These are phyloP conservation scores for Andricus curvator DNA, from an alignment of 2,888 invertebrate species.

Conservation along the genomic window DNA sequence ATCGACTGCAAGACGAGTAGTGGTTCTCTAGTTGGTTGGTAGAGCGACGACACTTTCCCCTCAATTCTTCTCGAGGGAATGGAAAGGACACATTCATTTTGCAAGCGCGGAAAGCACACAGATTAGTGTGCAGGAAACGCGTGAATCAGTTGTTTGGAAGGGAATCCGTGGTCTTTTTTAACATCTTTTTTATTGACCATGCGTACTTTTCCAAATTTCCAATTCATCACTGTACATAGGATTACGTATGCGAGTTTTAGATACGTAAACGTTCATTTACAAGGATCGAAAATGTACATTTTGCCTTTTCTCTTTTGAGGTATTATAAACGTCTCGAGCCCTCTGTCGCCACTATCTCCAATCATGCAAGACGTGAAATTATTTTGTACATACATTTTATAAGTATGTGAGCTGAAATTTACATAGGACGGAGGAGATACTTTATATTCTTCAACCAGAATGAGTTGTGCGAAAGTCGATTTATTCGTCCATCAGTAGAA, in stretches of 20 bases:
- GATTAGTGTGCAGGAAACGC: constrained; percentile 33
- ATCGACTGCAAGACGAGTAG: constrained; percentile 95
- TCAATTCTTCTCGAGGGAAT: constrained; percentile 47
- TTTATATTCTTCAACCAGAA: constrained; percentile 14
- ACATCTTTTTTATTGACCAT: constrained; percentile 34
- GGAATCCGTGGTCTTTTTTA: constrained; percentile 50
- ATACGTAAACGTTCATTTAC: background rate
- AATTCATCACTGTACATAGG: constrained; percentile 51
- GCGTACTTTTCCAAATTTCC: constrained; percentile 61
- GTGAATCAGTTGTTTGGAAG: constrained; percentile 62
- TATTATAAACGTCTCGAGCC: constrained; percentile 13
- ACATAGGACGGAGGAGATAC: background rate
- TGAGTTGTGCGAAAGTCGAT: background rate
- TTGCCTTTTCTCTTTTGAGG: constrained; percentile 9
- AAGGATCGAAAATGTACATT: constrained; percentile 30
- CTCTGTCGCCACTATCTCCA: background rate
- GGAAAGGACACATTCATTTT: constrained; percentile 48
- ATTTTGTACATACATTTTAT: constrained; percentile 35
- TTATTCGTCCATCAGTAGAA: constrained; percentile 26
- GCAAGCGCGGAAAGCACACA: constrained; percentile 26
- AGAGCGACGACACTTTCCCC: constrained; percentile 58
- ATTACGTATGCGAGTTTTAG: constrained; percentile 21
- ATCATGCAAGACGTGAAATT: background rate
- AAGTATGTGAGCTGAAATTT: constrained; percentile 32
- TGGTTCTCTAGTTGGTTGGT: constrained; percentile 76